Evolutionary conservation across 2,797 vertebrate genomes (phyloP), one percentile per base, ranked within the genome.

Genomic region (Melanotaenia maccullochi): DNA sequence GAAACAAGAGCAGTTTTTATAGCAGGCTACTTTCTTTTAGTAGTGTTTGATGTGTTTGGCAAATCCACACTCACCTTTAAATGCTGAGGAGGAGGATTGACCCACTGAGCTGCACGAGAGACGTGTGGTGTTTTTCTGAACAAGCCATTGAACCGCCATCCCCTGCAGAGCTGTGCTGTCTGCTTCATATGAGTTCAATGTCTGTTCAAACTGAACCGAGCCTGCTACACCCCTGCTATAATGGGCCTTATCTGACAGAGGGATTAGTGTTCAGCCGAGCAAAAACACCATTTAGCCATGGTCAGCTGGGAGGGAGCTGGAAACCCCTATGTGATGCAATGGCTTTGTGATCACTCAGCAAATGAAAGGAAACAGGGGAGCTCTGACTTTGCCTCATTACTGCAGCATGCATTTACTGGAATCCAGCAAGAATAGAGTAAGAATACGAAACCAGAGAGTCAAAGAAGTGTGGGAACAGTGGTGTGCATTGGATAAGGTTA

Each of bases 241-340:
- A 90, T 88, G 84, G 79, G 77, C 75, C 84, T 91, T 92, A 93
- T 93, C 93, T 91, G 82, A 87, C 88, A 88, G 81, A 78, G 81
- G 92, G 93, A 93, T 93, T 94, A 93, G 91, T 89, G 82, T 87
- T 92, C 89, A 86, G 86, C 86, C 65, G 89, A 92, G 89, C 84
- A 90, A 93, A 89, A 93, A 87, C 79, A 79, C 73, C 82, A 89
- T 92, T 93, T 92, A 91, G 84, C 77, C 76, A 68, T 76, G 89
- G 86, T 90, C 89, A 91, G 81, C 88, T 88, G 87, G 83, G 85
- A 92, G 84, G 85, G 78, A 65, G 81, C 89, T 80, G 65, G 82
- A 81, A 86, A 83, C 65, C 85, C 87, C 79, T 47, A 69, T 77
- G 87, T 83, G 80, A 87, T 84, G 84, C 82, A 71, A 82, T 87